Evolutionary conservation across 2,797 vertebrate species (phyloP).

Genomic region (Pteronotus mesoamericanus): DNA sequence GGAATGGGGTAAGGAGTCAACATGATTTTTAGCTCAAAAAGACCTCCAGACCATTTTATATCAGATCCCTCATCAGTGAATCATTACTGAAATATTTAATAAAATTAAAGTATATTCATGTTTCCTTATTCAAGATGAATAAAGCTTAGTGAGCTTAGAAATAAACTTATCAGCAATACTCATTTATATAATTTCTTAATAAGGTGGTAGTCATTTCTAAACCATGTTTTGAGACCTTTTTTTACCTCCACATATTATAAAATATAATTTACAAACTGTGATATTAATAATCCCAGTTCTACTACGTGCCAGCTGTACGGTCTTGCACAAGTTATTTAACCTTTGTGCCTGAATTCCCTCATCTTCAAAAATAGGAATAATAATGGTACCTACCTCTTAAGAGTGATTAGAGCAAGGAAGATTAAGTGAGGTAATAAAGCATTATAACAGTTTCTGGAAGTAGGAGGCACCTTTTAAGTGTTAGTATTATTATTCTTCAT

Average conservation of each 20-base stretch:
- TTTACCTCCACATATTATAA: not conserved
- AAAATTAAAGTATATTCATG: not conserved
- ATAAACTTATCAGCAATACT: not conserved
- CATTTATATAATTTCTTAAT: not conserved
- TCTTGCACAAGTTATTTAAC: not conserved
- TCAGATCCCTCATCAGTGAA: not conserved
- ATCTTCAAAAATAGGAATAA: not conserved
- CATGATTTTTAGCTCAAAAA: not conserved
- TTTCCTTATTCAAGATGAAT: not conserved
- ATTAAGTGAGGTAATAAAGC: constrained; percentile 3
- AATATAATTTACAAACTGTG: not conserved
- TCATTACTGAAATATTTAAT: not conserved
- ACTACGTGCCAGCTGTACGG: not conserved
- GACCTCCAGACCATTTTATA: not conserved
- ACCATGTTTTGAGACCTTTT: not conserved
- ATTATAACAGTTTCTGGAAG: not conserved
- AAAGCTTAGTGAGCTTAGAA: not conserved
- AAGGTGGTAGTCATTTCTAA: not conserved
- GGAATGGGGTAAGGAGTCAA: not conserved
- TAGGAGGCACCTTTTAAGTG: not conserved
- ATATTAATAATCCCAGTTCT: not conserved
- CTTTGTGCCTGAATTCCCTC: not conserved
- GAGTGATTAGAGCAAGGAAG: not conserved
- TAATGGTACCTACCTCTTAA: not conserved
- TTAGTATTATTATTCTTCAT: constrained; percentile 10